Evolutionary conservation across 2,113 vertebrate species (phyloP).

Genomic region (Synchiropus splendidus): DNA sequence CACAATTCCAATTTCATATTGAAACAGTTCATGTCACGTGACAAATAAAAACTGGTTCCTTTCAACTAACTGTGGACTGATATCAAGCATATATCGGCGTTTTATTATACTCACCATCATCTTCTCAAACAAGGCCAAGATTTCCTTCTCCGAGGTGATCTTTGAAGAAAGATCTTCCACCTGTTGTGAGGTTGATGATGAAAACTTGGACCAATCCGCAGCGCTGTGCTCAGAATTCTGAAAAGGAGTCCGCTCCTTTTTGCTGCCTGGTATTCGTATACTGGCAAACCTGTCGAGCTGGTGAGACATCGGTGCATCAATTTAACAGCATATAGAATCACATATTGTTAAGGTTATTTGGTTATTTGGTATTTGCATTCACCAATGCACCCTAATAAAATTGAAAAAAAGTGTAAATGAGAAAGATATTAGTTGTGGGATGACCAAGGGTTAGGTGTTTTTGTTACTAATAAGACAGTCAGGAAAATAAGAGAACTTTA

Average conservation of each 20-base stretch:
- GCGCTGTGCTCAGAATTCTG: slow-evolving; percentile 59
- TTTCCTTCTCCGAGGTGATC: slow-evolving; percentile 75
- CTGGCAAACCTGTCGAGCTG: slow-evolving; percentile 85
- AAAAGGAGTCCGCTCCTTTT: slow-evolving; percentile 73
- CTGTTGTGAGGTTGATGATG: slow-evolving; percentile 53
- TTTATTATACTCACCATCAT: slow-evolving; percentile 76
- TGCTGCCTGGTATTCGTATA: slow-evolving; percentile 81
- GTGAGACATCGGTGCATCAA: slow-evolving; percentile 9
- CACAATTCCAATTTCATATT: no score
- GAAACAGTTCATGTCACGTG: no score
- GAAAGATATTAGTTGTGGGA: neutral
- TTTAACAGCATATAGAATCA: no score
- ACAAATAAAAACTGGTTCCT: no score
- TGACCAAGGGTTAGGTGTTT: neutral
- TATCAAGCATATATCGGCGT: no score
- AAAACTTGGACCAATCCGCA: slow-evolving; percentile 54
- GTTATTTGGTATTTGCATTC: no score
- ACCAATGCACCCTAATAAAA: neutral
- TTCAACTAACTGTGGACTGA: no score
- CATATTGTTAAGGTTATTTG: no score
- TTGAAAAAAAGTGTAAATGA: neutral
- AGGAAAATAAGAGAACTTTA: slow-evolving; percentile 1
- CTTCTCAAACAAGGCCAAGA: slow-evolving; percentile 85
- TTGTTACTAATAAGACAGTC: slow-evolving; percentile 3
- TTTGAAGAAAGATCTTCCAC: slow-evolving; percentile 66